Evolutionary conservation across 2,113 vertebrate species (phyloP).

Genomic region (Syrmaticus mikado): DNA sequence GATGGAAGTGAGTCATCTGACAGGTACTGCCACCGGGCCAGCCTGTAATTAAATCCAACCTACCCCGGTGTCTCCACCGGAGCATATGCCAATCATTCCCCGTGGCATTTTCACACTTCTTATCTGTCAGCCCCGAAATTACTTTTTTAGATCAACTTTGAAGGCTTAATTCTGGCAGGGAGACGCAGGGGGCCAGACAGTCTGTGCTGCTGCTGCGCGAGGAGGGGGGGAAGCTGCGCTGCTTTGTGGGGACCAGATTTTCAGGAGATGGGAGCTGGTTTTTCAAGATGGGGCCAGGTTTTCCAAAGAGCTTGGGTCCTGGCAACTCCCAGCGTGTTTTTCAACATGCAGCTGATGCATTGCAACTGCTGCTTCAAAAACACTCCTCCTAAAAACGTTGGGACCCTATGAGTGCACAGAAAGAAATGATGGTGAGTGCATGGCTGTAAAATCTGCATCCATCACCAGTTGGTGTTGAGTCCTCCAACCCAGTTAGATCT

Average conservation of each 20-base stretch:
- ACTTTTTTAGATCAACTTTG: neutral
- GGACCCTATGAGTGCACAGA: accelerated
- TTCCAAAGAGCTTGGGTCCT: neutral
- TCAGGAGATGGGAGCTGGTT: conserved; percentile 57
- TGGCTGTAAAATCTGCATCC: accelerated
- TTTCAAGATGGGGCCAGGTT: conserved; percentile 39
- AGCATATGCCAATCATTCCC: neutral
- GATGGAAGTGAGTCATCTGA: conserved; percentile 26
- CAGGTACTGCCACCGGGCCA: conserved; percentile 31
- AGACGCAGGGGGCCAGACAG: neutral
- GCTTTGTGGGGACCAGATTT: conserved; percentile 28
- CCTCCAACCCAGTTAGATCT: neutral
- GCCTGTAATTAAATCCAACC: conserved; percentile 19
- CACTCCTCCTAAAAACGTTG: accelerated
- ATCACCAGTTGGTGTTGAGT: accelerated
- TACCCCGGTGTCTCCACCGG: neutral
- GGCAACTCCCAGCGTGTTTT: neutral
- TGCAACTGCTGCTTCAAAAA: neutral
- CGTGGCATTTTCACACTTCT: neutral
- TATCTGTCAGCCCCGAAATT: neutral
- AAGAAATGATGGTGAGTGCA: accelerated
- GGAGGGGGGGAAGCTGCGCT: neutral
- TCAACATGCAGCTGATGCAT: neutral
- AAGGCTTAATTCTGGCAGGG: neutral
- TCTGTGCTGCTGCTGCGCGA: neutral